Conservation (phyloP, 64 coral and sea anemone species). For the Montipora efflorescens region DNA sequence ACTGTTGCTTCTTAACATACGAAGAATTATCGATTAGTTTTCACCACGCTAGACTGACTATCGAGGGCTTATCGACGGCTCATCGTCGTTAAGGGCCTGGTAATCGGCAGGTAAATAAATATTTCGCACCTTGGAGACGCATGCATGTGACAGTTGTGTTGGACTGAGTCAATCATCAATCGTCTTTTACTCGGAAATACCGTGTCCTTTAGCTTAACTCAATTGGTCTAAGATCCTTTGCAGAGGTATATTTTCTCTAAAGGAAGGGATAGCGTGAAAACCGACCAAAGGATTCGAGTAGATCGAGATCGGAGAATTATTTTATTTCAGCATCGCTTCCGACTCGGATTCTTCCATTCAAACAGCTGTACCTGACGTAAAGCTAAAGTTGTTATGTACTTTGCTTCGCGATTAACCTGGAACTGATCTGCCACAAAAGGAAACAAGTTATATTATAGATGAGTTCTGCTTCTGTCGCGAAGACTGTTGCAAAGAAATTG, state of each 20-base stretch:
- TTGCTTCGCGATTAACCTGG: too few species aligned
- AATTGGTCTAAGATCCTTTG: not conserved
- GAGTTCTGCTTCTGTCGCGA: constrained; percentile 69
- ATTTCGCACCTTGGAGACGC: constrained; percentile 33
- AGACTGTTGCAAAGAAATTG: constrained; percentile 86
- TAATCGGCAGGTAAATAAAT: not conserved
- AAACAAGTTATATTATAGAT: constrained; percentile 31
- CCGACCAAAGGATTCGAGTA: not conserved
- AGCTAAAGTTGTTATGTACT: too few species aligned
- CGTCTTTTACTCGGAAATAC: not conserved
- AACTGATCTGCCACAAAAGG: constrained; percentile 1
- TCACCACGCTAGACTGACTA: not conserved
- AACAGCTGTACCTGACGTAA: too few species aligned
- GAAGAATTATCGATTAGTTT: constrained; percentile 17
- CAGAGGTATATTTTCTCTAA: not conserved
- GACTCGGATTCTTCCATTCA: too few species aligned
- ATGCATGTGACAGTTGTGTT: not conserved
- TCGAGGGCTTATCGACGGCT: not conserved
- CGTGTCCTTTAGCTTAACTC: not conserved
- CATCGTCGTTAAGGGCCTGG: constrained; percentile 5
- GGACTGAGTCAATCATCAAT: not conserved
- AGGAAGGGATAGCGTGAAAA: constrained; percentile 2
- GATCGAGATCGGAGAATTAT: too few species aligned
- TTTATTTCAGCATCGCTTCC: too few species aligned
- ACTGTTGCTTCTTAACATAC: not conserved